Evolutionary conservation across 2,888 invertebrate genomes (phyloP), one percentile per base, ranked within the genome.

Genomic region (Troglohyphantes excavatus): DNA sequence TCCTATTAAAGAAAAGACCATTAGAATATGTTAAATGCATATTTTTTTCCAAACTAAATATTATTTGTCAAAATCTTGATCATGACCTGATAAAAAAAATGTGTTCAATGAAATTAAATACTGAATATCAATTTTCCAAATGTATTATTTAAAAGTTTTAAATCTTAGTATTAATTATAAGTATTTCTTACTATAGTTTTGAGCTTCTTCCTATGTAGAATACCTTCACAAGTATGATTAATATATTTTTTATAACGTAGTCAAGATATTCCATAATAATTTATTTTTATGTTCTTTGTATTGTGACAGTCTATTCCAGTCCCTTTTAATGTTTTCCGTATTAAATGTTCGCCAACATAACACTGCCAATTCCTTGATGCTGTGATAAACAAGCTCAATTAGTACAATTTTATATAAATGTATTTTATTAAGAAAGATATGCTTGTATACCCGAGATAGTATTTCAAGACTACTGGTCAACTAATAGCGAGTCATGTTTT

Each of bases 321-420:
- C 21, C 21, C 3, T 59, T 23, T 75, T 26, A 43, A 23, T 67
- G 46, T 79, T 65, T 33, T 43, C 43, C 11, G 23, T 46, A 39
- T 9, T 70, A 21, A 61, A 33, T 53, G 23, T 53, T 33, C 23
- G 39, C 19, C 63, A 59, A 33, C 2, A 19, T 61, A 21, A 29
- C 67, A 70, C 78, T 86, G 86, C 86, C 86, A 86, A 79, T 53
- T 63, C 23, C 21, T 85, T 27, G 21, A 68, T 39, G 59, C 86
- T 86, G 86, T 86, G 86, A 86, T 86, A 86, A 17, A 27, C 21
- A 53, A 83, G 83, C 83, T 83, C 83, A 83, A 83, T 7, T 73
- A 83, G 27, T 53, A 53, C 53, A 53, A 53, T 53, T 53, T n/a
- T 53, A 53, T 53, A 53, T 53, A n/a, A 53, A 53, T 53, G n/a